Percentiles rank a stretch among this genome's conserved stretches.
phyloP scores from a whole-genome alignment of 2,797 vertebrate species.

The Aldrovandia affinis region DNA sequence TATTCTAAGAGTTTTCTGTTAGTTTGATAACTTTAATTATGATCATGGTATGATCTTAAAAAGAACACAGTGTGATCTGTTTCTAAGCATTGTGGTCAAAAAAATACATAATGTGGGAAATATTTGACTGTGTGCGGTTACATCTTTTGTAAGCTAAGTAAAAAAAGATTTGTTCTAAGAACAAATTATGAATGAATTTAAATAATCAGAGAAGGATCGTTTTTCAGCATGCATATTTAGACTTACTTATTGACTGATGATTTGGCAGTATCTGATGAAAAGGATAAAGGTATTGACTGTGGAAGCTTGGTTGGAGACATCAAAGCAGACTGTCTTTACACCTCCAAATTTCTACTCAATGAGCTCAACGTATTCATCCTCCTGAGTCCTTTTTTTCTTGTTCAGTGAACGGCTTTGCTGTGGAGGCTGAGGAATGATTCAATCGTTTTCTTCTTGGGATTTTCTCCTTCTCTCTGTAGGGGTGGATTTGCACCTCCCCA shows the following conservation, averaged over 20 bases:
- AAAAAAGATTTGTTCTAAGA: neutral
- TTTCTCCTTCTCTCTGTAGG: neutral
- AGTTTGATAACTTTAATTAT: neutral
- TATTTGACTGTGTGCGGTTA: neutral
- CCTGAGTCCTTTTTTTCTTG: neutral
- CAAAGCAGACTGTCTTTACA: neutral
- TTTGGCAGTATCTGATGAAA: neutral
- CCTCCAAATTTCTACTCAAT: neutral
- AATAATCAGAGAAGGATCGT: neutral
- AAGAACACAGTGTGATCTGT: neutral
- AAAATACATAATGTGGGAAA: neutral
- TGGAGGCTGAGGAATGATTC: neutral
- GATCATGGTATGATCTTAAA: neutral
- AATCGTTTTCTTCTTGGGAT: neutral
- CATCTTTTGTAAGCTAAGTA: neutral
- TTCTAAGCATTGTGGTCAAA: neutral
- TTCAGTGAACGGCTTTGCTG: neutral
- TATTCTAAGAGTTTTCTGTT: neutral
- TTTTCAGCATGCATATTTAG: neutral
- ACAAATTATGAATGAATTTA: neutral
- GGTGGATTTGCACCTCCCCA: slow-evolving; percentile 3
- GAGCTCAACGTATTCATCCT: slow-evolving; percentile 10
- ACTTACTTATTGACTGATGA: neutral
- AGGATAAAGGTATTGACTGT: neutral
- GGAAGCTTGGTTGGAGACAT: neutral